Conservation (phyloP, 1,140 invertebrate genomes). For the Kradibia gibbosae region DNA sequence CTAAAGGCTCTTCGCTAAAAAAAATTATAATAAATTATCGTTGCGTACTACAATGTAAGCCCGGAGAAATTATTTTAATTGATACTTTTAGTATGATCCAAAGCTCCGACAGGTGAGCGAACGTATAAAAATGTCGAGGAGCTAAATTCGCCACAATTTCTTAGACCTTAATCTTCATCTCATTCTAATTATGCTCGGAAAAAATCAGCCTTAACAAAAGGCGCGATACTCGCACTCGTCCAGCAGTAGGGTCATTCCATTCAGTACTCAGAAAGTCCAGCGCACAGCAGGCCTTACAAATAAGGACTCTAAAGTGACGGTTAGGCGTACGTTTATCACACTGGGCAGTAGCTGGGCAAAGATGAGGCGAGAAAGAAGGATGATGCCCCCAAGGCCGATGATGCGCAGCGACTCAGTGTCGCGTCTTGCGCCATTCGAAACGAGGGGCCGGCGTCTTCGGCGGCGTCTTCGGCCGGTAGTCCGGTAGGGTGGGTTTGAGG, state of each 20-base stretch:
- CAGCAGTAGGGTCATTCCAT: neutral
- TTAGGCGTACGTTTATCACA: neutral
- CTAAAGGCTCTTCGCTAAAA: too few relatives aligned
- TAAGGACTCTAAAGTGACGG: slow-evolving; percentile 14
- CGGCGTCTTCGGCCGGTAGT: neutral
- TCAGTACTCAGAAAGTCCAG: neutral
- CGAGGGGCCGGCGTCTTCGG: slow-evolving; percentile 22
- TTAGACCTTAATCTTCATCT: neutral
- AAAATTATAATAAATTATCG: too few relatives aligned
- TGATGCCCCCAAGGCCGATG: slow-evolving; percentile 25
- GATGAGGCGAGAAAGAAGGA: slow-evolving; percentile 1
- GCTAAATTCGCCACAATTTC: neutral
- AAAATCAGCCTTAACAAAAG: neutral
- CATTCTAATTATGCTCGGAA: neutral
- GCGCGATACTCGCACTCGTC: neutral
- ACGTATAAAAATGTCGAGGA: neutral
- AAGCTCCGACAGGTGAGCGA: neutral
- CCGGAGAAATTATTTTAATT: too few relatives aligned
- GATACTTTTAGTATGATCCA: too few relatives aligned
- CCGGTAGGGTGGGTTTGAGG: neutral
- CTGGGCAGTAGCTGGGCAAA: neutral
- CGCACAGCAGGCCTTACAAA: neutral
- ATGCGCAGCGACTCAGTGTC: slow-evolving; percentile 62
- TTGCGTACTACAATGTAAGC: too few relatives aligned
- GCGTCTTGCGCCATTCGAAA: slow-evolving; percentile 51